These are phyloP conservation scores for Muscina levida DNA, from an alignment of 2,888 invertebrate genomes.

Conservation along the genomic window DNA sequence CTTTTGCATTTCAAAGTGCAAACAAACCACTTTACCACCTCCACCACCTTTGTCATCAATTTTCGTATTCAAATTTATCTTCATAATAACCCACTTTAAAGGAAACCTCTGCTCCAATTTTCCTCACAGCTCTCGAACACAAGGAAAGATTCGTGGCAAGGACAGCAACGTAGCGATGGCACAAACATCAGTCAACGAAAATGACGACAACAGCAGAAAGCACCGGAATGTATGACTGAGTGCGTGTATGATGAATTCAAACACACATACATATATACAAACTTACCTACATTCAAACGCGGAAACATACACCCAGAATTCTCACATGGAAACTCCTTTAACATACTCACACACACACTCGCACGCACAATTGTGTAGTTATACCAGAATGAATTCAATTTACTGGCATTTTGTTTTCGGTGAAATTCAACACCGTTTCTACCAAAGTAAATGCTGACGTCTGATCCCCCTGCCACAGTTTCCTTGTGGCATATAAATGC, in stretches of 20 bases:
- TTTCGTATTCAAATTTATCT: conserved; percentile 27
- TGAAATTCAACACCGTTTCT: conserved; percentile 41
- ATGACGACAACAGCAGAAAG: not conserved
- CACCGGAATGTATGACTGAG: conserved; percentile 11
- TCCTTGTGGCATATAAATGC: not conserved
- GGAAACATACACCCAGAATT: not conserved
- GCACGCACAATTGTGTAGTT: not conserved
- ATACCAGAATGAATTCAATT: conserved; percentile 41
- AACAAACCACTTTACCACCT: not conserved
- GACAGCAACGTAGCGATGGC: not conserved
- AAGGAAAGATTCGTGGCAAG: conserved; percentile 25
- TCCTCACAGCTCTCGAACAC: not conserved
- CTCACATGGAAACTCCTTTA: no score
- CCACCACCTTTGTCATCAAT: conserved; percentile 1
- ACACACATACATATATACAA: not conserved
- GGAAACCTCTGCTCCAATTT: conserved; percentile 33
- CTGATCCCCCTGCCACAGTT: not conserved
- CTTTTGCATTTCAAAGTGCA: no score
- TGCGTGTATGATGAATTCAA: conserved; percentile 31
- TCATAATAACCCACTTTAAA: conserved; percentile 31
- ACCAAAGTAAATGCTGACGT: conserved; percentile 26
- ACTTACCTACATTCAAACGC: not conserved
- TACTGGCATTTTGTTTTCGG: conserved; percentile 13
- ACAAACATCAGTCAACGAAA: conserved; percentile 23
- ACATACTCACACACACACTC: not conserved